Evolutionary conservation across 2,888 invertebrate genomes (phyloP).

Genomic region (Boloria euphrosyne): DNA sequence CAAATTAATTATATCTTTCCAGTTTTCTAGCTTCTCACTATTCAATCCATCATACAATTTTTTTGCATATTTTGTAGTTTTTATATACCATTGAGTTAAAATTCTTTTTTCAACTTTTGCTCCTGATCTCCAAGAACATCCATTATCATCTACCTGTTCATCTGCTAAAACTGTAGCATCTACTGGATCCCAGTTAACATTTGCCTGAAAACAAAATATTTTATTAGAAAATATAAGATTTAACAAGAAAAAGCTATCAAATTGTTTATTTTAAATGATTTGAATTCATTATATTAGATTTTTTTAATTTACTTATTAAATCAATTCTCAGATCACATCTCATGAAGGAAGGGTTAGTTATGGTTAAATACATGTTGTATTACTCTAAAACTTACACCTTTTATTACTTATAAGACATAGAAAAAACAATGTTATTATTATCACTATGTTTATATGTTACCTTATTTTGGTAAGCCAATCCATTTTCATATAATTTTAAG

Average conservation of each 20-base stretch:
- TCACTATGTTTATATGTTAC: constrained; percentile 69
- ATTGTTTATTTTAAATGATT: not conserved
- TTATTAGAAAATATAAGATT: not conserved
- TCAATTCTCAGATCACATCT: too few relatives aligned
- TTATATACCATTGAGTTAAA: constrained; percentile 97
- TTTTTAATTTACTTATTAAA: too few relatives aligned
- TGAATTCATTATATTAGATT: not conserved
- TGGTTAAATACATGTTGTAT: too few relatives aligned
- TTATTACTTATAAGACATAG: not conserved
- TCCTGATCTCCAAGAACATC: constrained; percentile 97
- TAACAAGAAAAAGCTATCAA: not conserved
- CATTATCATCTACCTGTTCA: constrained; percentile 97
- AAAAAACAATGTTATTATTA: not conserved
- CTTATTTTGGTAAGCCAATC: constrained; percentile 93
- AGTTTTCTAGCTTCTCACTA: constrained; percentile 86
- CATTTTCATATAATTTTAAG: constrained; percentile 91
- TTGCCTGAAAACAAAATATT: constrained; percentile 78
- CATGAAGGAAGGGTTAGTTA: too few relatives aligned
- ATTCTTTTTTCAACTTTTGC: constrained; percentile 94
- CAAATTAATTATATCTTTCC: constrained; percentile 92
- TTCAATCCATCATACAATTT: constrained; percentile 86
- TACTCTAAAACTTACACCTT: not conserved
- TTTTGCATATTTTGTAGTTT: constrained; percentile 92
- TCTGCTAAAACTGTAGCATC: constrained; percentile 98
- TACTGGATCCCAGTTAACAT: constrained; percentile 99